These are phyloP conservation scores for Thalpophila matura DNA, from an alignment of 2,888 invertebrate species.

Conservation along the genomic window DNA sequence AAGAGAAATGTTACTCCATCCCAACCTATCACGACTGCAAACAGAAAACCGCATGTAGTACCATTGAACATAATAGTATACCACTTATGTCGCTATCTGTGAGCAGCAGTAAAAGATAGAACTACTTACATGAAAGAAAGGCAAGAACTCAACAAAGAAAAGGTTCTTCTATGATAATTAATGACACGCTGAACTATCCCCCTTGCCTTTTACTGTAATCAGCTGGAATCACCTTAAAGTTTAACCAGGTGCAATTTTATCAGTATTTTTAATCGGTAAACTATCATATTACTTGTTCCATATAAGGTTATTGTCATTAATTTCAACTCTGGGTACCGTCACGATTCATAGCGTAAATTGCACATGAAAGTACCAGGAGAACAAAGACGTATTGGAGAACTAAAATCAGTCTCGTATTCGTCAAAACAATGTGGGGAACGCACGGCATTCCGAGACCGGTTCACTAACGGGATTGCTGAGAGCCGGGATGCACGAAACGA, in stretches of 20 bases:
- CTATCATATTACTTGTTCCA: too few species aligned
- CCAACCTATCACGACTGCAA: conserved; percentile 22
- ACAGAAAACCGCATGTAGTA: conserved; percentile 34
- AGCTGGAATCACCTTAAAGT: neutral
- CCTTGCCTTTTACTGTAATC: neutral
- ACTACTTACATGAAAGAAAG: neutral
- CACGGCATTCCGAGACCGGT: conserved; percentile 76
- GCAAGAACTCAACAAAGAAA: neutral
- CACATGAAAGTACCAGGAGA: conserved; percentile 47
- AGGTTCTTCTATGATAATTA: neutral
- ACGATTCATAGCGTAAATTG: conserved; percentile 25
- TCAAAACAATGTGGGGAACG: conserved; percentile 76
- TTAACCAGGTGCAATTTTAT: neutral
- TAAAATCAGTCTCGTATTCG: conserved; percentile 64
- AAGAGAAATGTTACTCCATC: conserved; percentile 20
- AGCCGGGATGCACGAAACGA: conserved; percentile 68
- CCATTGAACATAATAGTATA: conserved; percentile 24
- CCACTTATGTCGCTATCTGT: neutral
- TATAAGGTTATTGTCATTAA: neutral
- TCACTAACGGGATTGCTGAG: conserved; percentile 78
- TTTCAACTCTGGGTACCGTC: neutral
- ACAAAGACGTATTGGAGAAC: conserved; percentile 58
- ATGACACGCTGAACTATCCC: neutral
- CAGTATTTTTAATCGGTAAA: neutral
- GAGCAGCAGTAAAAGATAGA: neutral